Conservation (phyloP, 2,888 invertebrate genomes). For the Papilio protenor region DNA sequence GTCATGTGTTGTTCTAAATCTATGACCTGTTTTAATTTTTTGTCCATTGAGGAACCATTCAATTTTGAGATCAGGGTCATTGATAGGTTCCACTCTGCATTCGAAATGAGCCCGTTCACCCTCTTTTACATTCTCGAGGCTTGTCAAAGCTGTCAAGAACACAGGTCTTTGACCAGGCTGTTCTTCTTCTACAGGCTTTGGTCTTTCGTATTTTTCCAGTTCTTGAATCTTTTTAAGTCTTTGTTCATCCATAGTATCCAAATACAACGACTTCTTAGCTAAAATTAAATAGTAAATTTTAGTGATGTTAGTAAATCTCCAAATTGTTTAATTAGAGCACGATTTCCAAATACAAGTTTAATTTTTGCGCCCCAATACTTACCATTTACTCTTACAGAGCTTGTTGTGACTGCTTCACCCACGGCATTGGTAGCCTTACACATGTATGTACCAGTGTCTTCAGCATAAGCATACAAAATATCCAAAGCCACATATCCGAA, state of each 20-base stretch:
- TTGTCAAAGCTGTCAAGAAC: constrained; percentile 95
- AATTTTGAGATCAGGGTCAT: constrained; percentile 94
- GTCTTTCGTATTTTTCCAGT: constrained; percentile 91
- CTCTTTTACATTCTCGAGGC: constrained; percentile 94
- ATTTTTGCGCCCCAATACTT: constrained; percentile 60
- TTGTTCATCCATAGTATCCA: constrained; percentile 96
- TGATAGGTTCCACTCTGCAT: constrained; percentile 95
- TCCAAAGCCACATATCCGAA: constrained; percentile 99
- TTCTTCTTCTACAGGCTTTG: constrained; percentile 90
- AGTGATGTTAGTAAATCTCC: constrained; percentile 1
- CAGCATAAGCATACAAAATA: constrained; percentile 97
- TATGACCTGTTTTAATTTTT: constrained; percentile 93
- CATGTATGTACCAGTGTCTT: constrained; percentile 98
- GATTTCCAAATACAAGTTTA: background rate
- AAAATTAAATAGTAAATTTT: constrained; percentile 54
- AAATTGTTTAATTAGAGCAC: background rate
- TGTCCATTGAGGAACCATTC: constrained; percentile 99
- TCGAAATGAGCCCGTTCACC: constrained; percentile 96
- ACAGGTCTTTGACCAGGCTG: constrained; percentile 92
- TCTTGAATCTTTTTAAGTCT: constrained; percentile 94
- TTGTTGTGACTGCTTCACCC: constrained; percentile 97
- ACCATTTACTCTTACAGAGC: constrained; percentile 94
- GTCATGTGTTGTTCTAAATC: constrained; percentile 97
- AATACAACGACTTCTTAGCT: constrained; percentile 93
- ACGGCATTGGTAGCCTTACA: constrained; percentile 97